Evolutionary conservation across 2,888 invertebrate genomes (phyloP), one percentile per base, ranked within the genome.

Genomic region (Drosophila rubida): DNA sequence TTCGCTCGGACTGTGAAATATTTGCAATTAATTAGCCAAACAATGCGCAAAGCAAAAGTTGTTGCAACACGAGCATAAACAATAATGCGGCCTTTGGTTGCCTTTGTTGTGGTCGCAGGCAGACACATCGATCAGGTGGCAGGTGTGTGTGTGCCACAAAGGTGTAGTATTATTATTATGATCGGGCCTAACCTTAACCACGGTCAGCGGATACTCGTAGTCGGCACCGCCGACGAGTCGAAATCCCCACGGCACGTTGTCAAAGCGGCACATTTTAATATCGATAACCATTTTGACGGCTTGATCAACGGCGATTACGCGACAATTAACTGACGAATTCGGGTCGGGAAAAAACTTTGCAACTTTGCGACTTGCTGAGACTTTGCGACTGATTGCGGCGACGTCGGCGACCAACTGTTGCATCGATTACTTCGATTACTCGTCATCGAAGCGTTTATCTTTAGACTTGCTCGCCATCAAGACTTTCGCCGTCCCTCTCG

Each of bases 211-310:
- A 80, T 95, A 93, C 49, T 95, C 95, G 84, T 94, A 95, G 90
- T 96, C 96, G 50, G 94, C 93, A 46, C 96, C 96, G 44, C 96
- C 96, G 70, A 94, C 94, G 65, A 96, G 92, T 59, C 96, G 93
- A 91, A 96, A 96, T 53, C 96, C 96, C 96, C 96, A 96, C 51
- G 95, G 93, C 65, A 94, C 94, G 65, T 93, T 94, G 74, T 94
- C 94, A 60, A 93, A 93, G 91, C 92, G 94, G 84, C 92, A 94
- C 91, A 94, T 93, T 90, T 94, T 94, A 69, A 96, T 93, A 88
- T 95, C 95, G 68, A 94, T 87, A 91, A 95, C 95, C 95, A 95
- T 95, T 92, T 93, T 90, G 41, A n/a, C 7, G 4, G 23, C 9
- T 22, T 37, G 19, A 11, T 25, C 19, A 23, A 35, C 23, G 27